Evolutionary conservation across 2,888 invertebrate genomes (phyloP), one percentile per base, ranked within the genome.

Genomic region (Smittia aterrima): DNA sequence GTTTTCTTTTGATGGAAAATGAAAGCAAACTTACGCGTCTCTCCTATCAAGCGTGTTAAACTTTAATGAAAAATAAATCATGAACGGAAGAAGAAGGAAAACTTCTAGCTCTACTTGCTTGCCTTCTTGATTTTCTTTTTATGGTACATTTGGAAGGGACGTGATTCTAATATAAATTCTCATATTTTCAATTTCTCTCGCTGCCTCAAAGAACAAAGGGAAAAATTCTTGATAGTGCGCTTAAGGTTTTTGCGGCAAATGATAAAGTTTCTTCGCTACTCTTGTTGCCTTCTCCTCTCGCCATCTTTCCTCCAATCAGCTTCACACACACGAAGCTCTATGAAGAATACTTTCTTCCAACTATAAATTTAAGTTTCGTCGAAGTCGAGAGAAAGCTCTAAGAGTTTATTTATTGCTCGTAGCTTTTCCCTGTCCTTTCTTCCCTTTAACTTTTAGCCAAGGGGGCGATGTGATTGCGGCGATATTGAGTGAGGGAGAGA

Each of bases 161-260:
- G 71, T 71, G 71, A 71, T 71, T 71, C 54, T 53, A 24, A n/a
- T 71, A 58, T 54, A 24, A 58, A 71, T 54, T 47, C 47, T 53
- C 47, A 71, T 58, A 54, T 71, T 71, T 71, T 71, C 71, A 71
- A 71, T 71, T 71, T 71, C 16, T 58, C 53, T 58, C 16, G n/a
- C 32, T 11, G 47, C 22, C 6, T 9, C 25, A 54, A 24, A 53
- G 53, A 54, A 7, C 20, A 70, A 70, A 11, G 25, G n/a, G n/a
- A n/a, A n/a, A n/a, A 53, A 25, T 66, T 66, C 32, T 66, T 66
- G 9, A 66, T 27, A 66, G 47, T 66, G 25, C 66, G 20, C 25
- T 47, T 47, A 47, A 16, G 47, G 47, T 47, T 47, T n/a, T 24
- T 62, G 62, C 62, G 25, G 20, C 22, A 7, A 16, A 62, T n/a